Conservation (phyloP, 92 coral and sea anemone species). For the Hydrozoanthus gracilis region DNA sequence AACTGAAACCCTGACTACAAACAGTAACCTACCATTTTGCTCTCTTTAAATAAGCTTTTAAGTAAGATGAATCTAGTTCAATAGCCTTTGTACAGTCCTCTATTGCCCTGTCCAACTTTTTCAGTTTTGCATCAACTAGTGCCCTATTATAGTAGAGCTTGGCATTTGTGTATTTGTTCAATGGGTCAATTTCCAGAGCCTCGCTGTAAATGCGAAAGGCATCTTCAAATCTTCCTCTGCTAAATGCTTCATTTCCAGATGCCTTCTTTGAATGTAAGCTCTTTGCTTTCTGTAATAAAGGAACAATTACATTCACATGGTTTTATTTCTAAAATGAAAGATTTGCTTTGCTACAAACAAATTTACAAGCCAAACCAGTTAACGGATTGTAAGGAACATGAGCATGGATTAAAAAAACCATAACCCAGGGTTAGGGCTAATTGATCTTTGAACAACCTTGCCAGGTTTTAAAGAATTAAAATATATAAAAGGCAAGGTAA, state of each 20-base stretch:
- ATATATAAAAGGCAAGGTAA: too few relatives aligned
- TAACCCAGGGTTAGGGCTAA: too few relatives aligned
- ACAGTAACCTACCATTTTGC: slow-evolving; percentile 81
- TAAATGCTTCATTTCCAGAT: slow-evolving; percentile 89
- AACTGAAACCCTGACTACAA: too few relatives aligned
- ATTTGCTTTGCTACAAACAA: too few relatives aligned
- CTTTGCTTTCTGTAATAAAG: slow-evolving; percentile 84
- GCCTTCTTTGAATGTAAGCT: slow-evolving; percentile 83
- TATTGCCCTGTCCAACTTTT: slow-evolving; percentile 84
- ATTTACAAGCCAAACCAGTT: too few relatives aligned
- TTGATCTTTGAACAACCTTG: too few relatives aligned
- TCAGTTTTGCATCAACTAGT: slow-evolving; percentile 88
- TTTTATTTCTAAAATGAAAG: too few relatives aligned
- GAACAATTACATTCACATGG: too few relatives aligned
- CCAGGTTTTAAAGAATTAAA: too few relatives aligned
- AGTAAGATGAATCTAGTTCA: slow-evolving; percentile 81
- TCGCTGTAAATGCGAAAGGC: slow-evolving; percentile 88
- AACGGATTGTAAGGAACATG: too few relatives aligned
- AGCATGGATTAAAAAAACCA: too few relatives aligned
- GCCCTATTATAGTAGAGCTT: slow-evolving; percentile 96
- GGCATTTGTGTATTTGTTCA: slow-evolving; percentile 89
- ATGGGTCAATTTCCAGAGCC: slow-evolving; percentile 89
- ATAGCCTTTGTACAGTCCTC: slow-evolving; percentile 93
- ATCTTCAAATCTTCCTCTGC: slow-evolving; percentile 75
- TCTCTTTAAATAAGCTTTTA: slow-evolving; percentile 94